phyloP scores from a whole-genome alignment of 2,888 invertebrate genomes.

The Lissonota sp. region DNA sequence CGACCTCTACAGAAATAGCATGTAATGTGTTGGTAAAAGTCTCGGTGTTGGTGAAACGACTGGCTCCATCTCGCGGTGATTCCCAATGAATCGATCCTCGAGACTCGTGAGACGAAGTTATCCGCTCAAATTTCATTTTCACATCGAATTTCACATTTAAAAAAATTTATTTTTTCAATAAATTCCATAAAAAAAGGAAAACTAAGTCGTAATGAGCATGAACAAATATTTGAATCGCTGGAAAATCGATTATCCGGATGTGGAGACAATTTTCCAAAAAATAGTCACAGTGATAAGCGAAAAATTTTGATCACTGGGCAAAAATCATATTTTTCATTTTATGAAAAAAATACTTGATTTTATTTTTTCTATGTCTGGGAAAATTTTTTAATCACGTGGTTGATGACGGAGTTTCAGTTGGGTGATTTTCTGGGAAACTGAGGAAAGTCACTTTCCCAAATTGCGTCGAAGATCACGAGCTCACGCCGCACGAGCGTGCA shows the following conservation, averaged over 20 bases:
- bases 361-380: too few relatives aligned
- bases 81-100: constrained; percentile 6
- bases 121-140: not conserved
- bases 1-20: constrained; percentile 72
- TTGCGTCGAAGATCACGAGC: constrained; percentile 38
- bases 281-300: too few relatives aligned
- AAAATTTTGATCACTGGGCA: too few relatives aligned
- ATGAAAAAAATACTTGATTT: too few relatives aligned
- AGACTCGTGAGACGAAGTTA: constrained; percentile 5
- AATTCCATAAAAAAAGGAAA: too few relatives aligned
- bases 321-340: too few relatives aligned
- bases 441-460: constrained; percentile 30
- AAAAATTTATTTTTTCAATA: too few relatives aligned
- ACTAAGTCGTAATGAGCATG: too few relatives aligned
- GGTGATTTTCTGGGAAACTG: constrained; percentile 22
- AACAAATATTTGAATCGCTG: too few relatives aligned
- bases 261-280: too few relatives aligned
- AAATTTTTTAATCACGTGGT: not conserved
- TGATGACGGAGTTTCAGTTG: not conserved
- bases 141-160: too few relatives aligned
- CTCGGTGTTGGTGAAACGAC: constrained; percentile 20
- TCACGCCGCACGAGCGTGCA: constrained; percentile 46
- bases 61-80: constrained; percentile 55
- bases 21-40: constrained; percentile 44
- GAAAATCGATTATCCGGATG: too few relatives aligned